These are phyloP conservation scores for Philaethria dido DNA, from an alignment of 2,888 invertebrate species.

Conservation along the genomic window DNA sequence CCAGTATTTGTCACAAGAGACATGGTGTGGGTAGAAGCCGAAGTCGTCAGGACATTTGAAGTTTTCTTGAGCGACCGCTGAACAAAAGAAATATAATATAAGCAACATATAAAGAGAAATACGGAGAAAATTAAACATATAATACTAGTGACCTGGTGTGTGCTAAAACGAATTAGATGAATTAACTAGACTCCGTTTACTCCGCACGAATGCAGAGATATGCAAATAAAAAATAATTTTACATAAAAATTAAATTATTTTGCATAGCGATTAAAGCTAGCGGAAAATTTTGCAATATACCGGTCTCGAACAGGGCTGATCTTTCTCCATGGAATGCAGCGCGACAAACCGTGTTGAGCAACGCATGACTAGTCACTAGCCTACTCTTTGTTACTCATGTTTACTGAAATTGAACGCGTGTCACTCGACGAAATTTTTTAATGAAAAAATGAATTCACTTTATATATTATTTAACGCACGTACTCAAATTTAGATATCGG, in stretches of 20 bases:
- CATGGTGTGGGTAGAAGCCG: constrained; percentile 95
- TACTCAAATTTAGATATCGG: too few species aligned
- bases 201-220: too few species aligned
- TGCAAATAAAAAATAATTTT: neutral
- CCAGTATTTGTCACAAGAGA: constrained; percentile 97
- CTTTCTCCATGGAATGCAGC: constrained; percentile 72
- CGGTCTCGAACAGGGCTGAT: constrained; percentile 66
- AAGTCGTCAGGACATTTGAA: constrained; percentile 98
- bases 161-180: too few species aligned
- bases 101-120: neutral
- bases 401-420: constrained; percentile 25
- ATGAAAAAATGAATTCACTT: neutral
- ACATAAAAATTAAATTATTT: neutral
- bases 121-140: neutral
- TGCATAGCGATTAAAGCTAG: constrained; percentile 55
- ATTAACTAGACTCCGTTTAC: too few species aligned
- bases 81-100: constrained; percentile 53
- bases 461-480: neutral
- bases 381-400: constrained; percentile 40
- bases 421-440: neutral
- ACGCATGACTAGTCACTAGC: constrained; percentile 37
- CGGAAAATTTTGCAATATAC: constrained; percentile 62
- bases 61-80: constrained; percentile 90
- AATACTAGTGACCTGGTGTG: neutral
- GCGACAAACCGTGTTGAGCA: constrained; percentile 51